These are phyloP conservation scores for Emydoidea blandingii DNA, from an alignment of 2,797 vertebrate genomes.

Conservation along the genomic window DNA sequence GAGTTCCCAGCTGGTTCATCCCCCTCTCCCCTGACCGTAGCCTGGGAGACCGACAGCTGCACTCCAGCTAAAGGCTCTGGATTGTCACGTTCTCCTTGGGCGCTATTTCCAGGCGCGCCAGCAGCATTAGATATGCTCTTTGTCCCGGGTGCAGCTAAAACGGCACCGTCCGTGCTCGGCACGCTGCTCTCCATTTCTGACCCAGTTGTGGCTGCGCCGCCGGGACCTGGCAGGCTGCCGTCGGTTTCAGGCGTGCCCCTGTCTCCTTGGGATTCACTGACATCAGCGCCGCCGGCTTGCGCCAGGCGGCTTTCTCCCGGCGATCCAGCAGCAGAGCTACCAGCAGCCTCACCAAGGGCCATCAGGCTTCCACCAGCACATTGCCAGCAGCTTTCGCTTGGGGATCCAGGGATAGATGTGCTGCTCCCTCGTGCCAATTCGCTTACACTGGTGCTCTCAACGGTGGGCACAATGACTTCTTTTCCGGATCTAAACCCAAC, in stretches of 20 bases:
- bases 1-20: fast-evolving
- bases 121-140: fast-evolving
- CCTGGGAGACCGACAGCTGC: not conserved
- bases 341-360: fast-evolving
- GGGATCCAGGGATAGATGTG: fast-evolving
- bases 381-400: fast-evolving
- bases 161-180: fast-evolving
- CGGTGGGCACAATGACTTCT: not conserved
- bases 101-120: fast-evolving
- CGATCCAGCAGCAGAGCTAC: not conserved
- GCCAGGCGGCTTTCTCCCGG: not conserved
- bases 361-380: fast-evolving
- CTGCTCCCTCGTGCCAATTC: fast-evolving
- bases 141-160: not conserved
- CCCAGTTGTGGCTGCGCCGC: not conserved
- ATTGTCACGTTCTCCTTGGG: fast-evolving
- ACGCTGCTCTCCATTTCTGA: not conserved
- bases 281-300: fast-evolving
- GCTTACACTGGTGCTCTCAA: not conserved
- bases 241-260: not conserved
- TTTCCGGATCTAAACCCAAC: slow-evolving; percentile 48
- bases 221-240: not conserved
- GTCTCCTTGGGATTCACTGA: not conserved
- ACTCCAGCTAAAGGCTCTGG: not conserved
- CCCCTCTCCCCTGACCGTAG: not conserved